Base-by-base conservation (phyloP, 2,888 invertebrate species). In the Agriopis marginaria region DNA sequence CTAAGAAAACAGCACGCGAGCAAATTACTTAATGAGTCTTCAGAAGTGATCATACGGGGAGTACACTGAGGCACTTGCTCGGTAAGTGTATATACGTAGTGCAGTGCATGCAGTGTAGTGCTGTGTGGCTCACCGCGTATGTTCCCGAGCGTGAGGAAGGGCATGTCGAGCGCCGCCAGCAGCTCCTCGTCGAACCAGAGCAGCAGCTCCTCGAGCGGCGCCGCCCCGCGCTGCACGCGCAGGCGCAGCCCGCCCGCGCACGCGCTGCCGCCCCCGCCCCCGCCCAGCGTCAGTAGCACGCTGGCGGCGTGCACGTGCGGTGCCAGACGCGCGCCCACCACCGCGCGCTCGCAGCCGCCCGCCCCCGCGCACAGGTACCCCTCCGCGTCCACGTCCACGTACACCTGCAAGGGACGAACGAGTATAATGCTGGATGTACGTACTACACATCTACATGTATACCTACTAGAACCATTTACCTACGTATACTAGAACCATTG, bases 141-240 rank as follows among this genome's bases (percentile, higher is more conserved):
- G 84, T 98, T 97, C 6, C 92, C 91, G 0, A 97, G 97, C 14
- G 96, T 82, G 44, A 90, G 85, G 86, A 97, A 97, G 0, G 98
- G 98, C 87, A 99, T 96, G 68, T 96, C 96, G 81, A 84, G 97
- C 90, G 96, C 94, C 0, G 97, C 96, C 12, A 97, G 93, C 70
- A 97, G 92, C 73, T 96, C 96, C 77, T 97, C 97, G 8, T 97
- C 96, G 87, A 98, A 98, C 98, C 99, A 99, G 77, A 98, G 95
- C 44, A 95, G 92, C 59, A 98, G 90, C 78, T 97, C 97, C 70
- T 97, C 96, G 47, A 96, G 97, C 2, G 94, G 91, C 56, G 93
- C 90, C 67, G 94, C 89, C 75, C 89, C 90, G 50, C 88, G 86
- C 54, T 85, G 83, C 51, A 91, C 80, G 14, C 92, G 89, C 75